Conservation (phyloP, 2,113 vertebrate species). For the Prunella fulvescens region DNA sequence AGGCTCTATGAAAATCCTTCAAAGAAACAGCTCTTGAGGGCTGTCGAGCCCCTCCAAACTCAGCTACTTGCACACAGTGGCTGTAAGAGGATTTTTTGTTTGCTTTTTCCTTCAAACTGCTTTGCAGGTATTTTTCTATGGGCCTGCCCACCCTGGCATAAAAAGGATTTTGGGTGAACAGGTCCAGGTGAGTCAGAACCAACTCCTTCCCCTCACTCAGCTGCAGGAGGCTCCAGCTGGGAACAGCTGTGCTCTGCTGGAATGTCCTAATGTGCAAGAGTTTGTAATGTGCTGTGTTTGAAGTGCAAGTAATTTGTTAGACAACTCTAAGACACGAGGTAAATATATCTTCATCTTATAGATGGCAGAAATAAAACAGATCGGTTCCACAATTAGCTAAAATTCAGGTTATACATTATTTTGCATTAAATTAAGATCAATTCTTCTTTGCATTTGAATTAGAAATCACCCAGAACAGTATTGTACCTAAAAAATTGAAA, state of each 20-base stretch:
- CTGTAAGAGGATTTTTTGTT: neutral
- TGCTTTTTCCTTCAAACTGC: neutral
- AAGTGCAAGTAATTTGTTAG: neutral
- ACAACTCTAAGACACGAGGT: neutral
- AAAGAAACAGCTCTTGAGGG: neutral
- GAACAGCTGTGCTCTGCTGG: neutral
- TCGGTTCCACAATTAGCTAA: neutral
- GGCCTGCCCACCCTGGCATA: neutral
- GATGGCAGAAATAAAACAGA: neutral
- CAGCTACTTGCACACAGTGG: neutral
- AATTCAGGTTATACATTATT: neutral
- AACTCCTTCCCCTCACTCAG: neutral
- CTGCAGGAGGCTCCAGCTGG: neutral
- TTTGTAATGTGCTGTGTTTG: too few species aligned
- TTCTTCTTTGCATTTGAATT: neutral
- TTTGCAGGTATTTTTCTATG: neutral
- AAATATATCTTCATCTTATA: neutral
- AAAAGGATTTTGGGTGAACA: neutral
- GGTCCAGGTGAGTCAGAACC: neutral
- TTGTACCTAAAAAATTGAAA: neutral
- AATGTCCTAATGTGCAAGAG: neutral
- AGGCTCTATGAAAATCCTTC: rapidly evolving
- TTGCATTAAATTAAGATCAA: neutral
- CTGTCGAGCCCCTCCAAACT: neutral
- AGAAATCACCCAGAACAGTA: slow-evolving; percentile 12